phyloP scores from a whole-genome alignment of 1,140 invertebrate species.

The Drosophila quadrilineata region DNA sequence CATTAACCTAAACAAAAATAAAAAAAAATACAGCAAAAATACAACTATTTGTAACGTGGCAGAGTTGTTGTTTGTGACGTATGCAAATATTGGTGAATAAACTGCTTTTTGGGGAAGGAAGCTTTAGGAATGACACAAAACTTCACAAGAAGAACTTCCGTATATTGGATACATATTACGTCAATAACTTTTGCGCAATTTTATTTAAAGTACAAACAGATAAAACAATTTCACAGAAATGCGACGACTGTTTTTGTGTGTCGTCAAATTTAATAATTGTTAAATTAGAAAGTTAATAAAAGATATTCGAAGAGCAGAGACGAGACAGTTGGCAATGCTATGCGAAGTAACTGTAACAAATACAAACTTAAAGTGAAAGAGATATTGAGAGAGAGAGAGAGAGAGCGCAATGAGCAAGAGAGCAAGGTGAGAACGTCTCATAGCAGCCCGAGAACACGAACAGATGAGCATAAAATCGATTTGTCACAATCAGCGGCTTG shows the following conservation, averaged over 20 bases:
- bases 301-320: slow-evolving; percentile 5
- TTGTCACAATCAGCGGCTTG: slow-evolving; percentile 63
- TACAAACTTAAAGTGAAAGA: not conserved
- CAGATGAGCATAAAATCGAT: slow-evolving; percentile 63
- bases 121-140: not conserved
- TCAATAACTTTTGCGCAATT: slow-evolving; percentile 10
- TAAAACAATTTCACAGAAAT: no score
- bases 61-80: not conserved
- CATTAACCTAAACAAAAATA: not conserved
- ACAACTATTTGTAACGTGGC: slow-evolving; percentile 35
- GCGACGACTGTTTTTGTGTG: not conserved
- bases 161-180: not conserved
- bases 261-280: not conserved
- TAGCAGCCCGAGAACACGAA: slow-evolving; percentile 19
- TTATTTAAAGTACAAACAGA: no score
- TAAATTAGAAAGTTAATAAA: slow-evolving; percentile 38
- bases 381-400: slow-evolving; percentile 8
- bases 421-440: slow-evolving; percentile 12
- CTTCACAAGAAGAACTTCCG: no score
- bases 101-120: not conserved
- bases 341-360: slow-evolving; percentile 21
- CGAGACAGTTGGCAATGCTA: slow-evolving; percentile 34
- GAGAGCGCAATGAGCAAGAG: slow-evolving; percentile 6
- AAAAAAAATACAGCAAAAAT: not conserved
- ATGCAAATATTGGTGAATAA: not conserved